Evolutionary conservation across 92 coral and sea anemone species (phyloP), one percentile per base, ranked within the genome.

Genomic region (Zoanthus solanderi): DNA sequence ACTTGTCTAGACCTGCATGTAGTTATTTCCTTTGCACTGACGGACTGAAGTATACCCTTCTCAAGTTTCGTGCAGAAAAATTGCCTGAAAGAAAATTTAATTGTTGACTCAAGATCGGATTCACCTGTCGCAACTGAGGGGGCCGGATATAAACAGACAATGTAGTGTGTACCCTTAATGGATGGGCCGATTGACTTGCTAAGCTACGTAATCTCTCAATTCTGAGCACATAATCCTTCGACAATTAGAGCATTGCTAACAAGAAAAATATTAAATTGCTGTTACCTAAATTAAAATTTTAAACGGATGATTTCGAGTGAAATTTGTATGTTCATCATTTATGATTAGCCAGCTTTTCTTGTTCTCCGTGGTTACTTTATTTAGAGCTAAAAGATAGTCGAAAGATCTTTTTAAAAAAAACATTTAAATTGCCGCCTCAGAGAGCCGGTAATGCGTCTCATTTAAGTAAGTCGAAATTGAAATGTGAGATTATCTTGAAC

Each of bases 51-150:
- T 53, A 12, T 29, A 4, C 2, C 17, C 8, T 29, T 81, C 63
- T 81, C 76, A 7, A 37, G 75, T 81, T 81, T 81, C 85, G 61
- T 17, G 5, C 45, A 13, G 15, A 45, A 79, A 61, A 28, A 61
- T 29, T 73, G 74, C 9, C 75, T 14, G 46, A 69, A 32, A 12
- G 7, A 7, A 31, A 66, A 63, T 54, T 81, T 17, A 66, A 65
- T 56, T 23, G 13, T 65, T 18, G 10, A 17, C 17, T 7, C 0
- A 9, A 7, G n/a, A 17, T 16, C 10, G 9, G 69, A 14, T 63
- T 81, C 85, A 81, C 85, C 85, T 81, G 85, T 31, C 28, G 60
- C 46, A 13, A 42, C 31, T 11, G 13, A 18, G 76, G 30, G 42
- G 30, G 16, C 75, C 15, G 37, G 63, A 18, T 61, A 54, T 28